Evolutionary conservation across 2,797 vertebrate genomes (phyloP).

Genomic region (Gymnodraco acuticeps): DNA sequence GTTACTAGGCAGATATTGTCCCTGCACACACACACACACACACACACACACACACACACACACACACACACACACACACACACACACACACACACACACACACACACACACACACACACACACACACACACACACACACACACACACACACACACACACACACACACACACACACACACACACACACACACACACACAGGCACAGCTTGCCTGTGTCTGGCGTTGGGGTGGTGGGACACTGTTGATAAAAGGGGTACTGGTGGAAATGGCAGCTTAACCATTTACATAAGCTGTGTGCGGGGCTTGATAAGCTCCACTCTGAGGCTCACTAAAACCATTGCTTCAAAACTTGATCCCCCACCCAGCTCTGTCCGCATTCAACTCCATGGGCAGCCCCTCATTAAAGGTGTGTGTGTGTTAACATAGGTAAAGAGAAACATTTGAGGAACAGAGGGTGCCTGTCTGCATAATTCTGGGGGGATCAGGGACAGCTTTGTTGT

Average conservation of each 20-base stretch:
- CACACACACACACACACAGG: constrained; percentile 45
- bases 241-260: constrained; percentile 74
- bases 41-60: constrained; percentile 18
- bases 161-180: constrained; percentile 35
- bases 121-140: constrained; percentile 48
- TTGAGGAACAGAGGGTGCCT: constrained; percentile 35
- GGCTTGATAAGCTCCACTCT: constrained; percentile 72
- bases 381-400: constrained; percentile 36
- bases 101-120: constrained; percentile 20
- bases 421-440: constrained; percentile 31
- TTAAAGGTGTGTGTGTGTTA: constrained; percentile 24
- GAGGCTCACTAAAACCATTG: constrained; percentile 53
- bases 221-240: constrained; percentile 63
- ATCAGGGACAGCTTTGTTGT: constrained; percentile 42
- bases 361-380: constrained; percentile 40
- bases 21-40: constrained; percentile 30
- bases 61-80: constrained; percentile 42
- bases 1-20: constrained; percentile 79
- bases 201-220: constrained; percentile 73
- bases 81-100: constrained; percentile 23
- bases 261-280: constrained; percentile 78
- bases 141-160: constrained; percentile 46
- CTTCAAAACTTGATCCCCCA: constrained; percentile 60
- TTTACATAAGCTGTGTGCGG: constrained; percentile 77
- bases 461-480: constrained; percentile 27